Evolutionary conservation across 1,140 invertebrate species (phyloP).

Genomic region (Heliconius congener): DNA sequence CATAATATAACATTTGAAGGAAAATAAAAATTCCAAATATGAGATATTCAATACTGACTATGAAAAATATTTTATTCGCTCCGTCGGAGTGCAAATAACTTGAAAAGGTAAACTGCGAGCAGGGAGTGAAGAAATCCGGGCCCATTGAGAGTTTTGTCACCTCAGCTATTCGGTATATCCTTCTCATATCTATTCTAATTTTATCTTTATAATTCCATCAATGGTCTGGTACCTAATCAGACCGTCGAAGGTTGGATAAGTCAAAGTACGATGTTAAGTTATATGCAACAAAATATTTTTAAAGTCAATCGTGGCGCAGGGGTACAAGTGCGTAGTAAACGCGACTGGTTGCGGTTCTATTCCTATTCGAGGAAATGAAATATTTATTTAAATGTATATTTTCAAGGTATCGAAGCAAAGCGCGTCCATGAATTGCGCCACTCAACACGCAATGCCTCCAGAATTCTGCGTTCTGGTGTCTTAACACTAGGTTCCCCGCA

Average conservation of each 20-base stretch:
- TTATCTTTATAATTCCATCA: background rate
- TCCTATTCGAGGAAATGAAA: no score
- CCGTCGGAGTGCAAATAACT: conserved; percentile 12
- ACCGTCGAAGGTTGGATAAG: background rate
- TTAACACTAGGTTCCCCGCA: no score
- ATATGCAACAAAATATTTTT: no score
- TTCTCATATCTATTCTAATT: background rate
- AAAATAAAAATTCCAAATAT: background rate
- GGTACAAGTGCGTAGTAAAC: no score
- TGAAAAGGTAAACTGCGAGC: conserved; percentile 7
- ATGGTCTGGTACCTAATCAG: background rate
- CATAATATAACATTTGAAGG: background rate
- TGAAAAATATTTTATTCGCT: conserved; percentile 4
- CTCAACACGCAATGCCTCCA: no score
- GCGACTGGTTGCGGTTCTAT: no score
- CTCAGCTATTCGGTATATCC: background rate
- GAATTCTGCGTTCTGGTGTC: no score
- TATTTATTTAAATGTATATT: no score
- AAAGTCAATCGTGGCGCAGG: no score
- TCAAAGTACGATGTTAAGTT: no score
- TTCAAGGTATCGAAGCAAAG: no score
- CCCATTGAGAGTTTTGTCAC: background rate
- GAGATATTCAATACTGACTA: background rate
- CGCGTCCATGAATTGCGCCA: no score
- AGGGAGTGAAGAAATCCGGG: conserved; percentile 6